Conservation (phyloP, 2,888 invertebrate genomes). For the Creontiades dilutus region DNA sequence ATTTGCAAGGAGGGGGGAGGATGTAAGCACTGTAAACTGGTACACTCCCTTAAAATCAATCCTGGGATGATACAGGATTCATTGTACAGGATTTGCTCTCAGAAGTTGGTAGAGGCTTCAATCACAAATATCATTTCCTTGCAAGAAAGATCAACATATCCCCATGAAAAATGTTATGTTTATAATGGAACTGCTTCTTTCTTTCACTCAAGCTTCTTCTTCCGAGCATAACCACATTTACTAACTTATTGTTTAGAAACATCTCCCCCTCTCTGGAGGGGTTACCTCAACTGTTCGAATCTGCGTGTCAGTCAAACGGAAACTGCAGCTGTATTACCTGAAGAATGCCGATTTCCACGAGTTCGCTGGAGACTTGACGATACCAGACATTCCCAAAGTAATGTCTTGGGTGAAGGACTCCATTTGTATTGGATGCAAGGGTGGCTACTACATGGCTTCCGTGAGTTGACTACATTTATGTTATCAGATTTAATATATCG, state of each 20-base stretch:
- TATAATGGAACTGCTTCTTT: too few relatives aligned
- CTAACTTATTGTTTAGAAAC: slow-evolving; percentile 79
- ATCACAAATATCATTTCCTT: too few relatives aligned
- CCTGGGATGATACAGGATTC: too few relatives aligned
- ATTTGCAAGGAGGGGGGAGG: too few relatives aligned
- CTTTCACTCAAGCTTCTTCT: too few relatives aligned
- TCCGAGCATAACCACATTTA: too few relatives aligned
- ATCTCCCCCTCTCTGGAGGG: slow-evolving; percentile 85
- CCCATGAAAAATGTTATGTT: too few relatives aligned
- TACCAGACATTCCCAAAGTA: slow-evolving; percentile 89
- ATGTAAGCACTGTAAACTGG: too few relatives aligned
- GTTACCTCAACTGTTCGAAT: slow-evolving; percentile 88
- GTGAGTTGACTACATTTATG: slow-evolving; percentile 45
- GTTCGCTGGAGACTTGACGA: slow-evolving; percentile 85
- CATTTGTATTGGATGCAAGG: slow-evolving; percentile 92
- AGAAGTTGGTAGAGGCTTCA: too few relatives aligned
- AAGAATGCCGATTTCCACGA: slow-evolving; percentile 90
- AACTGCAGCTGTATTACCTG: slow-evolving; percentile 92
- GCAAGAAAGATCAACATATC: too few relatives aligned
- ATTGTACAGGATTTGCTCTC: too few relatives aligned
- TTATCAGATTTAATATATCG: background rate
- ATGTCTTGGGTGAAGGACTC: slow-evolving; percentile 91
- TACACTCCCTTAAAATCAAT: too few relatives aligned
- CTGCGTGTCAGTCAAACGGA: slow-evolving; percentile 92
- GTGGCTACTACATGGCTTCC: slow-evolving; percentile 74